phyloP scores from a whole-genome alignment of 1,140 invertebrate genomes.

The Leptoteleia sp. region DNA sequence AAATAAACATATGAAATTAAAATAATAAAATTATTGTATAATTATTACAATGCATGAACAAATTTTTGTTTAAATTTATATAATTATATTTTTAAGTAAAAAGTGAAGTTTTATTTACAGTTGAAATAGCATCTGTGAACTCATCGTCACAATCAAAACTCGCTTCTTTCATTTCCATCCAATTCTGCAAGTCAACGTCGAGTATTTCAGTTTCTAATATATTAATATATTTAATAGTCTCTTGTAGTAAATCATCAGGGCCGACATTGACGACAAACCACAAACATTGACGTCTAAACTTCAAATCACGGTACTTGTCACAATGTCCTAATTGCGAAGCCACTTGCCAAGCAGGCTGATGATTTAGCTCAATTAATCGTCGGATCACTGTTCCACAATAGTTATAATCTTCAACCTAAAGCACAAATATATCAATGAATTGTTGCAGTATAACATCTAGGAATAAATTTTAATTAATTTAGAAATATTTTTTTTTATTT shows the following conservation, averaged over 20 bases:
- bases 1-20: too few species aligned
- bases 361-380: slow-evolving; percentile 81
- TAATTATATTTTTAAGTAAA: background rate
- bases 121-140: slow-evolving; percentile 74
- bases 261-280: slow-evolving; percentile 83
- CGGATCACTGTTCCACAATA: slow-evolving; percentile 81
- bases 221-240: slow-evolving; percentile 81
- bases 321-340: slow-evolving; percentile 81
- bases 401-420: slow-evolving; percentile 80
- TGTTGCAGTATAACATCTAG: too few species aligned
- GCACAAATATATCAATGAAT: too few species aligned
- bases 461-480: too few species aligned
- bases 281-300: slow-evolving; percentile 80
- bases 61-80: too few species aligned
- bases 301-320: slow-evolving; percentile 81
- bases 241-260: slow-evolving; percentile 81
- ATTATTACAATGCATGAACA: too few species aligned
- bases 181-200: slow-evolving; percentile 73
- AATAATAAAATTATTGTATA: slow-evolving; percentile 6
- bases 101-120: slow-evolving; percentile 59
- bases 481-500: too few species aligned
- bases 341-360: slow-evolving; percentile 82
- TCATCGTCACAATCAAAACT: slow-evolving; percentile 71
- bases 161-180: slow-evolving; percentile 67
- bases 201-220: slow-evolving; percentile 76